phyloP scores from a whole-genome alignment of 2,797 vertebrate species.

The Helicolenus hilgendorfi region DNA sequence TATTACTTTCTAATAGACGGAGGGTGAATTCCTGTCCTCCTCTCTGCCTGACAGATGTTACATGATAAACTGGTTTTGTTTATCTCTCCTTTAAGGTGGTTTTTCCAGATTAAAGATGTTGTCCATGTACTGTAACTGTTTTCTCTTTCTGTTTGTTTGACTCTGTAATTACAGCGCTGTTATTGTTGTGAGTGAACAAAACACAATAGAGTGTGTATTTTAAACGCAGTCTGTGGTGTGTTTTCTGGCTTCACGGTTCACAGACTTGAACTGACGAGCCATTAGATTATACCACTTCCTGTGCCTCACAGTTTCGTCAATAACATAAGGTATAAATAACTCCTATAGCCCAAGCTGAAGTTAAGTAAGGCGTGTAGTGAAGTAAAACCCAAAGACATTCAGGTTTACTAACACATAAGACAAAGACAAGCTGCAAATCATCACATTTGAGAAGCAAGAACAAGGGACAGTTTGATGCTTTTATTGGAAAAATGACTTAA shows the following conservation, averaged over 20 bases:
- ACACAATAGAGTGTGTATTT: not conserved
- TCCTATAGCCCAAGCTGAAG: too few relatives aligned
- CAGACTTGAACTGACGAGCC: not conserved
- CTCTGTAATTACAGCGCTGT: not conserved
- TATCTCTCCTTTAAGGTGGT: slow-evolving; percentile 45
- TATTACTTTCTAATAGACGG: not conserved
- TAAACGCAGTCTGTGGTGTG: not conserved
- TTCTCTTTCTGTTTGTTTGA: not conserved
- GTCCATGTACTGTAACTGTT: not conserved
- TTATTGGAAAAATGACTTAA: not conserved
- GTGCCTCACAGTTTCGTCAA: not conserved
- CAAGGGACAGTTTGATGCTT: not conserved
- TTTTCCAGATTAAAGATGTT: slow-evolving; percentile 42
- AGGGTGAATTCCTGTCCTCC: slow-evolving; percentile 46
- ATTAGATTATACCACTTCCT: not conserved
- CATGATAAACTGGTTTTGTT: slow-evolving; percentile 54
- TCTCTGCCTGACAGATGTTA: slow-evolving; percentile 70
- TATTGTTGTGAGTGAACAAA: slow-evolving; percentile 5
- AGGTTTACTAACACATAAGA: not conserved
- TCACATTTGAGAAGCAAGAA: not conserved
- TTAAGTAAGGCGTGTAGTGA: too few relatives aligned
- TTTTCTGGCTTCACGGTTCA: not conserved
- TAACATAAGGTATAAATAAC: not conserved
- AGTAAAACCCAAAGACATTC: not conserved
- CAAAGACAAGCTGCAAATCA: too few relatives aligned